Evolutionary conservation across 2,113 vertebrate genomes (phyloP).

Genomic region (Eulacestoma nigropectus): DNA sequence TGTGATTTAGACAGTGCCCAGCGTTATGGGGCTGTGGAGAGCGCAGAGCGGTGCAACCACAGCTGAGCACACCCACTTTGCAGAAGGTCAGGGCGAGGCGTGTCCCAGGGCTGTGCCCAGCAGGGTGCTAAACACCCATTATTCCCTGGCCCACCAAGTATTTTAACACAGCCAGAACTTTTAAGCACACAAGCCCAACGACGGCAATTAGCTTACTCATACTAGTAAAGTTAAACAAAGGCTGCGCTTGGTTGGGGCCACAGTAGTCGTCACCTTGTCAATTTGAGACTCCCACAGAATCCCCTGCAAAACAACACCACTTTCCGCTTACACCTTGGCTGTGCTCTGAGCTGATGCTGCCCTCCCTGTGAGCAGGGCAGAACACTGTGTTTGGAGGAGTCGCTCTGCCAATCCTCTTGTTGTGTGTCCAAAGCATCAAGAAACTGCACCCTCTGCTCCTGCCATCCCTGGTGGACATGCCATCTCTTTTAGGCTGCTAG

Average conservation of each 20-base stretch:
- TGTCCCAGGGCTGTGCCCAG: not conserved
- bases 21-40: not conserved
- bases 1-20: not conserved
- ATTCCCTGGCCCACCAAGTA: not conserved
- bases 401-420: not conserved
- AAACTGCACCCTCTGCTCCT: not conserved
- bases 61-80: not conserved
- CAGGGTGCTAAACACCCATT: not conserved
- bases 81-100: not conserved
- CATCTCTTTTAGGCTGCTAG: not conserved
- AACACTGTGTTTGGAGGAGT: not conserved
- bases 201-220: not conserved
- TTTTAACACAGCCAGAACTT: not conserved
- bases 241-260: not conserved
- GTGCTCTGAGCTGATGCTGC: not conserved
- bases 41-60: not conserved
- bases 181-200: not conserved
- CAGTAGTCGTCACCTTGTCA: not conserved
- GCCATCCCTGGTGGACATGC: not conserved
- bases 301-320: not conserved
- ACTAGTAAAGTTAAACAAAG: slow-evolving; percentile 7
- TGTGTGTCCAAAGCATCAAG: not conserved
- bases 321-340: not conserved
- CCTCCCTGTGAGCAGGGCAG: not conserved
- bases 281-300: not conserved